Base-by-base conservation (phyloP, 1,140 invertebrate species). In the Aphelenchoides fujianensis region DNA sequence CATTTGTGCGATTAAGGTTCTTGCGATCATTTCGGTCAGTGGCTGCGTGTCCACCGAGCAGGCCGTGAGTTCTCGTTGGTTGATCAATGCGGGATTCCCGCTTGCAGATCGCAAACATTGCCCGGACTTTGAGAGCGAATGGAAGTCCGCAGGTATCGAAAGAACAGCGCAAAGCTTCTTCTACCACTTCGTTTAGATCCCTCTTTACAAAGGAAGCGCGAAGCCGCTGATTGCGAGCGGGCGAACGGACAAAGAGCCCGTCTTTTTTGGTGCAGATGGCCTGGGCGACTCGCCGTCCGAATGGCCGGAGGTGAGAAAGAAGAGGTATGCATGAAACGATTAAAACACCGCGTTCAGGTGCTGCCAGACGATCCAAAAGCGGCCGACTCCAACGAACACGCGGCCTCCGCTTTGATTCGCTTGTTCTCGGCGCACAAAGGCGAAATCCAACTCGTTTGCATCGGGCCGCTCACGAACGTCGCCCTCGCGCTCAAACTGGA, bases 391-490 rank as follows among this genome's bases (percentile, higher is more conserved):
- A 69, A 77, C 19, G 70, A 74, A 53, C 81, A 63, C 34, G 78
- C 79, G 9, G 81, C 81, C 19, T 23, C 35, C 5, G 82, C 81
- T 7, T 37, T 81, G 28, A 66, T 70, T 37, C 3, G 85, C 85
- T 77, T 90, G 61, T 86, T 86, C 27, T 72, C 88, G 76, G 79
- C 86, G 82, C 82, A 78, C 81, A 85, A 85, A 64, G 91, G 91
- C 73, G 82, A 89, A 78, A 82, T 90, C 28, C 87, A 85, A 1
- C 61, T 92, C 7, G 85, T 92, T 41, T 88, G 88, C 69, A 76
- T 92, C 34, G 91, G 88, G 0, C 91, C 91, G 0, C 82, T 92
- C 34, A 92, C 91, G 1, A 92, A 92, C 81, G 83, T 91, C 54
- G 91, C 91, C 2, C 76, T 92, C 62, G 88, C 91, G 2, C 86